Evolutionary conservation across 2,797 vertebrate genomes (phyloP).

Genomic region (Brachymystax lenok): DNA sequence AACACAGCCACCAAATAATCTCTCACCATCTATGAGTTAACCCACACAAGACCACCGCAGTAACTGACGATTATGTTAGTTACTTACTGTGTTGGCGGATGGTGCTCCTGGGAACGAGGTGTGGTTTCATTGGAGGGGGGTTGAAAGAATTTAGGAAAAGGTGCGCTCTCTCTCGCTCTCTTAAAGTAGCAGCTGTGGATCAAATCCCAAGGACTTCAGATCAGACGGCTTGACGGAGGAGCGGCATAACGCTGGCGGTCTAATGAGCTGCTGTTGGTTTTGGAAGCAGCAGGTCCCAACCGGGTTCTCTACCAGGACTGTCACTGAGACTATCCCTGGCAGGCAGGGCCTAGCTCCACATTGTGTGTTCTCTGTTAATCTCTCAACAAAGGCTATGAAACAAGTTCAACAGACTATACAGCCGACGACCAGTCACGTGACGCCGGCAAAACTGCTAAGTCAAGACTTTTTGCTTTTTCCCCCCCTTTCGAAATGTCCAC

Average conservation of each 20-base stretch:
- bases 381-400: slow-evolving; percentile 87
- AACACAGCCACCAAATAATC: slow-evolving; percentile 60
- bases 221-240: slow-evolving; percentile 63
- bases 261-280: slow-evolving; percentile 57
- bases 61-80: slow-evolving; percentile 39
- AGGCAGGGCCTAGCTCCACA: slow-evolving; percentile 80
- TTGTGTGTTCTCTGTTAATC: slow-evolving; percentile 86
- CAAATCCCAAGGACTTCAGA: slow-evolving; percentile 63
- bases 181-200: slow-evolving; percentile 60
- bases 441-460: slow-evolving; percentile 78
- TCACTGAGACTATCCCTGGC: slow-evolving; percentile 76
- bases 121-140: slow-evolving; percentile 79
- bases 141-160: slow-evolving; percentile 64
- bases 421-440: slow-evolving; percentile 78
- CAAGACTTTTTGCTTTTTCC: slow-evolving; percentile 74
- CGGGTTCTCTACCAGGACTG: slow-evolving; percentile 68
- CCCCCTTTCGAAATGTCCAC: slow-evolving; percentile 75
- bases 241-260: slow-evolving; percentile 66
- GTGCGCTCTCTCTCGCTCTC: slow-evolving; percentile 38
- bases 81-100: slow-evolving; percentile 82
- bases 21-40: slow-evolving; percentile 65
- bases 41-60: slow-evolving; percentile 51
- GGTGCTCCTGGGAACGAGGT: slow-evolving; percentile 78
- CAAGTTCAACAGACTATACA: slow-evolving; percentile 83
- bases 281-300: slow-evolving; percentile 65